Evolutionary conservation across 2,797 vertebrate species (phyloP).

Genomic region (Gobionotothen gibberifrons): DNA sequence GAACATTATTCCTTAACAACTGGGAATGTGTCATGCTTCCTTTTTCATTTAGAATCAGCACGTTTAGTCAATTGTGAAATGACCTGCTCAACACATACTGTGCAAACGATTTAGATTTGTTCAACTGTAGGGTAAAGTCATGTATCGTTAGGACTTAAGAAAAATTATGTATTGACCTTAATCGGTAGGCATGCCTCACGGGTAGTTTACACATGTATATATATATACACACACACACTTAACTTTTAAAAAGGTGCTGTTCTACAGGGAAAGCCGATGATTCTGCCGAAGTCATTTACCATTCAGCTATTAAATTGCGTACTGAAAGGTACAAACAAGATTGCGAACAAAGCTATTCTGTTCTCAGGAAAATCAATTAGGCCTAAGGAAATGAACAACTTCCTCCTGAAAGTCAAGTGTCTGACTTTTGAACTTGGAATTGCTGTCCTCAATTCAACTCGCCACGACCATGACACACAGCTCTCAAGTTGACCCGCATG

Average conservation of each 20-base stretch:
- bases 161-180: too few relatives aligned
- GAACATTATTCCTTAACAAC: neutral
- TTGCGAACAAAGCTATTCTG: neutral
- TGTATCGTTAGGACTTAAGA: neutral
- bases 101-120: neutral
- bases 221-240: neutral
- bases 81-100: neutral
- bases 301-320: neutral
- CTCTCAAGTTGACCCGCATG: constrained; percentile 43
- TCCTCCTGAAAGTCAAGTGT: constrained; percentile 2
- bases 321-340: neutral
- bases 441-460: constrained; percentile 54
- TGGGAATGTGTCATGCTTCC: constrained; percentile 3
- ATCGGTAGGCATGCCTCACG: neutral
- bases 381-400: neutral
- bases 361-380: neutral
- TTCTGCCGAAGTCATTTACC: neutral
- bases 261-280: neutral
- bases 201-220: neutral
- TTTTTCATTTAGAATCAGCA: neutral
- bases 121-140: neutral
- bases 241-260: neutral
- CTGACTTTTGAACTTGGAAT: constrained; percentile 24
- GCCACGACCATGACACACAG: constrained; percentile 20
- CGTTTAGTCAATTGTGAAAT: neutral